Conservation (phyloP, 2,888 invertebrate species). For the Tetramorium bicarinatum region DNA sequence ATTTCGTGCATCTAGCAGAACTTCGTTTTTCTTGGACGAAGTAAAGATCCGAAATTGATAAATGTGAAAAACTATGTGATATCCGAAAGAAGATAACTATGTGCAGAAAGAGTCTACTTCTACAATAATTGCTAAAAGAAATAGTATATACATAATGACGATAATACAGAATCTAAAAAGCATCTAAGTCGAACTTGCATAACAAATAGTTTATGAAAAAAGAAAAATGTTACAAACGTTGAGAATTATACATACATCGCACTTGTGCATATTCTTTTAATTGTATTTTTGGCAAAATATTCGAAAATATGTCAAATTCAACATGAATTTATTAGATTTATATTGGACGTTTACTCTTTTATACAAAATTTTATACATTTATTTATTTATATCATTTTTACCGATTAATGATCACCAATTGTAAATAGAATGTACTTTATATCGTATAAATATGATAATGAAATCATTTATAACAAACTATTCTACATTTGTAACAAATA, state of each 20-base stretch:
- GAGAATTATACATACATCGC: slow-evolving; percentile 8
- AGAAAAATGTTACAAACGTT: not conserved
- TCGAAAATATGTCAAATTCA: slow-evolving; percentile 30
- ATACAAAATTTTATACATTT: slow-evolving; percentile 60
- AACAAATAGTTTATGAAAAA: slow-evolving; percentile 10
- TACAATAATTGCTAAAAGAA: slow-evolving; percentile 13
- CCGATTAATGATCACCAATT: slow-evolving; percentile 53
- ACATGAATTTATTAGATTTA: slow-evolving; percentile 30
- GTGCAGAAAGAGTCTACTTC: not conserved
- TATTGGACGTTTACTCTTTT: slow-evolving; percentile 51
- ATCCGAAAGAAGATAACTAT: not conserved
- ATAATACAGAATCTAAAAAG: not conserved
- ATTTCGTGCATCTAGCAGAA: not conserved
- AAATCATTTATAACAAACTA: slow-evolving; percentile 28
- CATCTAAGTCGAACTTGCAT: not conserved
- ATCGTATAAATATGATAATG: slow-evolving; percentile 24
- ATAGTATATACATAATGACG: slow-evolving; percentile 1
- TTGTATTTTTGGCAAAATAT: slow-evolving; percentile 26
- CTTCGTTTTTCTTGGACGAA: not conserved
- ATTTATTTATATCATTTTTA: slow-evolving; percentile 67
- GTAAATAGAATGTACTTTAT: slow-evolving; percentile 64
- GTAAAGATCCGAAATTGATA: slow-evolving; percentile 18
- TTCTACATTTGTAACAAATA: slow-evolving; percentile 1
- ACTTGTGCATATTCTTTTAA: slow-evolving; percentile 29
- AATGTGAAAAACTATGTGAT: slow-evolving; percentile 31